Conservation (phyloP, 2,888 invertebrate species). For the Cremastinae sp. region DNA sequence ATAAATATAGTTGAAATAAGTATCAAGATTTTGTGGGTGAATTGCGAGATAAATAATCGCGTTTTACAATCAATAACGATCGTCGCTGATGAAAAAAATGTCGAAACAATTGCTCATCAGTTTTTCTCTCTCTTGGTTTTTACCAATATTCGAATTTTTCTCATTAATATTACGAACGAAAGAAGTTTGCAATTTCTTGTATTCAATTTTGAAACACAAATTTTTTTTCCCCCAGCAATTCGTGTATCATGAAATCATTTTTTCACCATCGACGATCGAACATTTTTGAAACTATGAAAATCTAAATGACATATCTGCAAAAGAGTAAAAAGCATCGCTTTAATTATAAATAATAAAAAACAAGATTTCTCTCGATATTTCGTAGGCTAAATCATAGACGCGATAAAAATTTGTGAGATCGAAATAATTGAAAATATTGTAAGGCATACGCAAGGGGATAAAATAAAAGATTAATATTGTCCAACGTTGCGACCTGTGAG, state of each 20-base stretch:
- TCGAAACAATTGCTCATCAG: neutral
- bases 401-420: slow-evolving; percentile 36
- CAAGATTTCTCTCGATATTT: slow-evolving; percentile 55
- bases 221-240: neutral
- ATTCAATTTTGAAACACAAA: too few relatives aligned
- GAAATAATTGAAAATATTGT: slow-evolving; percentile 11
- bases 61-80: slow-evolving; percentile 61
- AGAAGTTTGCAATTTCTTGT: too few relatives aligned
- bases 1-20: slow-evolving; percentile 23
- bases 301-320: slow-evolving; percentile 57
- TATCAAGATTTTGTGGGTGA: slow-evolving; percentile 44
- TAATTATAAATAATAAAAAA: slow-evolving; percentile 46
- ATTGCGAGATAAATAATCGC: slow-evolving; percentile 55
- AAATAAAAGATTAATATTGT: slow-evolving; percentile 22
- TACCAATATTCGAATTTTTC: neutral
- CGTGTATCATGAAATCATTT: slow-evolving; percentile 11
- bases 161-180: too few relatives aligned
- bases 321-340: slow-evolving; percentile 38
- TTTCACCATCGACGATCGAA: slow-evolving; percentile 40
- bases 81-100: slow-evolving; percentile 53
- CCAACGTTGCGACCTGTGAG: neutral
- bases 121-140: slow-evolving; percentile 9
- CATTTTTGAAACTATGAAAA: slow-evolving; percentile 54
- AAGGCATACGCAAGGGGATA: neutral
- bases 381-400: slow-evolving; percentile 48